These are phyloP conservation scores for Dasypus novemcinctus DNA, from an alignment of 2,113 vertebrate species.

Conservation along the genomic window DNA sequence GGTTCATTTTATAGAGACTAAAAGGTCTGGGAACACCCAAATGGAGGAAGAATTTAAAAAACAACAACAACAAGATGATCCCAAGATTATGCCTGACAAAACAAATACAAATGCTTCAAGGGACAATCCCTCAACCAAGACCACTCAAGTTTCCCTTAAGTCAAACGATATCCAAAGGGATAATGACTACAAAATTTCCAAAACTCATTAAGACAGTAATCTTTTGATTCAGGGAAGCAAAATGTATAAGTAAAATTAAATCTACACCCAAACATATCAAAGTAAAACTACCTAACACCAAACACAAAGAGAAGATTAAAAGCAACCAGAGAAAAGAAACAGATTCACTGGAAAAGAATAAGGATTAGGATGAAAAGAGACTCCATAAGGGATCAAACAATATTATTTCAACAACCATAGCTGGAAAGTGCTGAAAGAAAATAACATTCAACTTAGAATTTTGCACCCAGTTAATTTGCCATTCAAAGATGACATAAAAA, in stretches of 20 bases:
- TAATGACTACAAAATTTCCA: not conserved
- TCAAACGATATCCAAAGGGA: not conserved
- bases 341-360: conserved; percentile 33
- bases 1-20: not conserved
- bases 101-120: not conserved
- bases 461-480: not conserved
- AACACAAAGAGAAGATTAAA: not conserved
- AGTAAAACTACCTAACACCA: not conserved
- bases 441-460: not conserved
- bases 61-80: not conserved
- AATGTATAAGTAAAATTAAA: conserved; percentile 30
- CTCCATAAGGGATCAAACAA: not conserved
- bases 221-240: not conserved
- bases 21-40: not conserved
- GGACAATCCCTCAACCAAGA: not conserved
- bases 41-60: not conserved
- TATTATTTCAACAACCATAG: not conserved
- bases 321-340: not conserved
- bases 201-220: not conserved
- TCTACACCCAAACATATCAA: not conserved
- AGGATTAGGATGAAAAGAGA: not conserved
- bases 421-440: conserved; percentile 30
- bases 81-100: not conserved
- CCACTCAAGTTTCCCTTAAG: not conserved
- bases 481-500: conserved; percentile 27